Evolutionary conservation across 2,113 vertebrate species (phyloP).

Genomic region (Arothron firmamentum): DNA sequence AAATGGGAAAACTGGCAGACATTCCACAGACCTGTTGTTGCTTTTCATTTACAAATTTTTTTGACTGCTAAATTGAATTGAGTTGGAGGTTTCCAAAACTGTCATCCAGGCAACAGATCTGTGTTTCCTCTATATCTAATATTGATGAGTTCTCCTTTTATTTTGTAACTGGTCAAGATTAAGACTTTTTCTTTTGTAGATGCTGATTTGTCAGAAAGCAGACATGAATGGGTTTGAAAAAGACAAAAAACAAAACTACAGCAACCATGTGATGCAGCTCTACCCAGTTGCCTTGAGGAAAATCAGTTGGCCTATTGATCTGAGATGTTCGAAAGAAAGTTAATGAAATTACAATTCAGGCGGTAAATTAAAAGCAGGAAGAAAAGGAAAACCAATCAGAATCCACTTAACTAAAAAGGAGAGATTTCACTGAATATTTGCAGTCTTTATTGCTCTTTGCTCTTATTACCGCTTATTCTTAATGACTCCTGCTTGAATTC

Average conservation of each 20-base stretch:
- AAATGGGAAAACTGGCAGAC: constrained; percentile 65
- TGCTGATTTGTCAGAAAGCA: no score
- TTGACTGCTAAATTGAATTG: constrained; percentile 15
- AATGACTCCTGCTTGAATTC: constrained; percentile 16
- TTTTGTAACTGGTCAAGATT: no score
- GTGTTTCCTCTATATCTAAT: no score
- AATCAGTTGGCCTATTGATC: constrained; percentile 51
- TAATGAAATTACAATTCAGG: constrained; percentile 43
- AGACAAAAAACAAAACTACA: not conserved
- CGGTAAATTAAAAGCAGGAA: not conserved
- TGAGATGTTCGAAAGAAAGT: constrained; percentile 37
- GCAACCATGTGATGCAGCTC: constrained; percentile 16
- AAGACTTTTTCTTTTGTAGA: no score
- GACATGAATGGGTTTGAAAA: constrained; percentile 2
- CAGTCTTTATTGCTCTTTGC: no score
- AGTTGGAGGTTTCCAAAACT: no score
- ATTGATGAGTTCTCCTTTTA: no score
- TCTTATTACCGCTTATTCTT: not conserved
- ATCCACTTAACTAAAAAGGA: not conserved
- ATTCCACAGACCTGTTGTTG: constrained; percentile 23
- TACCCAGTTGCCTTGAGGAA: not conserved
- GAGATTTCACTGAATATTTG: not conserved
- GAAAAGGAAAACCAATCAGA: not conserved
- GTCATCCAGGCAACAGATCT: no score
- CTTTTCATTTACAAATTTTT: constrained; percentile 54